phyloP scores from a whole-genome alignment of 2,113 vertebrate species.

The Pomatostomus ruficeps region DNA sequence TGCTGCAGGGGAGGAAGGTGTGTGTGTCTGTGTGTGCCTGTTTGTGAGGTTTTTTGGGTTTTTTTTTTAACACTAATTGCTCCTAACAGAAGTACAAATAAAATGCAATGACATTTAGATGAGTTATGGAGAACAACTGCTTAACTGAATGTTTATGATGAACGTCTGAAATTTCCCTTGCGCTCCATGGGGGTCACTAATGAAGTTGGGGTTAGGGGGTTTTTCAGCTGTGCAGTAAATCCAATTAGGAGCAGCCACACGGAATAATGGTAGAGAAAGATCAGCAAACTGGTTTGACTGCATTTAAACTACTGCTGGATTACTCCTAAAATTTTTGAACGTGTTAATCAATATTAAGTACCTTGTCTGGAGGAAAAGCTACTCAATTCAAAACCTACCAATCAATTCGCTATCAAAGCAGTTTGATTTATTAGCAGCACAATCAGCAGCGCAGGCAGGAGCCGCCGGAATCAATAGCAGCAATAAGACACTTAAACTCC shows the following conservation, averaged over 20 bases:
- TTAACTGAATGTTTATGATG: background rate
- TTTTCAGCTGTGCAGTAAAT: background rate
- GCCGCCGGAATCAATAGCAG: background rate
- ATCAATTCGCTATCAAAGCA: conserved; percentile 4
- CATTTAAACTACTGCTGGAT: background rate
- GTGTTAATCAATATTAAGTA: background rate
- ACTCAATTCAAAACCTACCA: background rate
- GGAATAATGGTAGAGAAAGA: background rate
- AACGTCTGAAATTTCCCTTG: background rate
- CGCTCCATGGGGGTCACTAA: background rate
- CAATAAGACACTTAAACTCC: background rate
- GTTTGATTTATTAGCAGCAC: background rate
- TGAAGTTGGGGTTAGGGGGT: background rate
- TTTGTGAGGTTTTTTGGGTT: rapidly evolving
- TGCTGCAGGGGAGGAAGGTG: rapidly evolving
- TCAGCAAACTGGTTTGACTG: background rate
- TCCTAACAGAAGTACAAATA: background rate
- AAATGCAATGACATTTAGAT: background rate
- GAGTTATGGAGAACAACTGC: background rate
- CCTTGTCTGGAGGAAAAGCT: background rate
- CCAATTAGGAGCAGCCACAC: background rate
- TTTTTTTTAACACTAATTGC: background rate
- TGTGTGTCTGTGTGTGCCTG: rapidly evolving
- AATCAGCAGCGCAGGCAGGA: background rate
- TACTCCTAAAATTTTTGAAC: background rate